Percentiles rank a stretch among this genome's conserved stretches.
These are phyloP conservation scores for Eristalis arbustorum DNA, from an alignment of 2,888 invertebrate genomes.

Conservation along the genomic window DNA sequence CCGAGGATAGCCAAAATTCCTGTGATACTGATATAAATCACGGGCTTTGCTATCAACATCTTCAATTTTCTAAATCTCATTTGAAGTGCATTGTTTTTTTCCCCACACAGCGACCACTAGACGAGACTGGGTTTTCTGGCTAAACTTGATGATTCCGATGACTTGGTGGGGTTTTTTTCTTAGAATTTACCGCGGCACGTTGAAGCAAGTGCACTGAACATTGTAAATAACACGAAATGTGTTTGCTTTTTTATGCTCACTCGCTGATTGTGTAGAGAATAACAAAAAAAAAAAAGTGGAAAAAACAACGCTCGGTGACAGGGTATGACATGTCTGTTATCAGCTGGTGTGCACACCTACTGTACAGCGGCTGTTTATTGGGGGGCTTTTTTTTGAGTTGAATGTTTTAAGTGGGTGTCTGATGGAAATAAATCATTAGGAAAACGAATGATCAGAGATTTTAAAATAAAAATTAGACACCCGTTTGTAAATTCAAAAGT, in stretches of 20 bases:
- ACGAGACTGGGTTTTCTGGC: neutral
- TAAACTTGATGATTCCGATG: constrained; percentile 19
- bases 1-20: constrained; percentile 74
- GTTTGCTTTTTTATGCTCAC: constrained; percentile 11
- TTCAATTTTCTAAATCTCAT: constrained; percentile 74
- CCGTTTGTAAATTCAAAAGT: too few relatives aligned
- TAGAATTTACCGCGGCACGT: constrained; percentile 42
- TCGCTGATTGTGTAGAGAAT: constrained; percentile 15
- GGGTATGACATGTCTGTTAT: neutral
- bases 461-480: too few relatives aligned
- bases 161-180: neutral
- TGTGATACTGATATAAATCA: constrained; percentile 75
- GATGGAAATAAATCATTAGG: too few relatives aligned
- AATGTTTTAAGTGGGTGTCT: neutral
- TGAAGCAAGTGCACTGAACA: constrained; percentile 24
- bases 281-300: constrained; percentile 42
- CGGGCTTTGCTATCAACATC: constrained; percentile 77
- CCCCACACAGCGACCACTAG: neutral
- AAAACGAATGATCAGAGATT: too few relatives aligned
- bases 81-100: constrained; percentile 58
- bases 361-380: neutral
- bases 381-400: too few relatives aligned
- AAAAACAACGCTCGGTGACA: constrained; percentile 4
- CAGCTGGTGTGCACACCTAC: neutral
- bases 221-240: constrained; percentile 41